Evolutionary conservation across 2,113 vertebrate genomes (phyloP).

Genomic region (Proterorhinus semilunaris): DNA sequence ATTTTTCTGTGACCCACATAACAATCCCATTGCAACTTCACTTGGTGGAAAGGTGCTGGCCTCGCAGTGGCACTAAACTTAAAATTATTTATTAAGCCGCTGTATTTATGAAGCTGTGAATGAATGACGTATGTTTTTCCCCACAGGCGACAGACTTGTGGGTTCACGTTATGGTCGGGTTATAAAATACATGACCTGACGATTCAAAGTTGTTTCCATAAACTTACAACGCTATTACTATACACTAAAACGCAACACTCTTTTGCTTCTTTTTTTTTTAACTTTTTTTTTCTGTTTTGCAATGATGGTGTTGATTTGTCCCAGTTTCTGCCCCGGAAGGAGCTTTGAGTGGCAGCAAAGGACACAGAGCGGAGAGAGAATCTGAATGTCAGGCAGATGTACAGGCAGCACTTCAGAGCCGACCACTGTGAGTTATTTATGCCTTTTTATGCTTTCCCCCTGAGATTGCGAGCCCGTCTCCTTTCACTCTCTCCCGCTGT

Average conservation of each 20-base stretch:
- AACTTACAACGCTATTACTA: slow-evolving; percentile 24
- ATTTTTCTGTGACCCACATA: too few species aligned
- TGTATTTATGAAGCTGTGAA: slow-evolving; percentile 3
- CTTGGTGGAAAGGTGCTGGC: not conserved
- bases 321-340: slow-evolving; percentile 12
- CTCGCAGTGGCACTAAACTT: not conserved
- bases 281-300: not conserved
- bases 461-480: not conserved
- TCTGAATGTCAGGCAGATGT: slow-evolving; percentile 37
- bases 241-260: too few species aligned
- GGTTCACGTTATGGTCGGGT: slow-evolving; percentile 1
- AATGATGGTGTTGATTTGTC: slow-evolving; percentile 35
- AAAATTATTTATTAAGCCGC: not conserved
- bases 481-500: not conserved
- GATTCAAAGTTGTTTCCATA: slow-evolving; percentile 22
- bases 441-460: slow-evolving; percentile 4
- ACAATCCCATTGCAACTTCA: too few species aligned
- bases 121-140: slow-evolving; percentile 1
- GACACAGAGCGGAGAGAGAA: slow-evolving; percentile 16
- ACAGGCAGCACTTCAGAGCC: slow-evolving; percentile 41
- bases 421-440: slow-evolving; percentile 31
- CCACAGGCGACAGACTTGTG: slow-evolving; percentile 8
- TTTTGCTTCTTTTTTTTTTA: not conserved
- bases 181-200: slow-evolving; percentile 27
- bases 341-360: slow-evolving; percentile 18